Conservation (phyloP, 2,113 vertebrate species). For the Zapus hudsonius region DNA sequence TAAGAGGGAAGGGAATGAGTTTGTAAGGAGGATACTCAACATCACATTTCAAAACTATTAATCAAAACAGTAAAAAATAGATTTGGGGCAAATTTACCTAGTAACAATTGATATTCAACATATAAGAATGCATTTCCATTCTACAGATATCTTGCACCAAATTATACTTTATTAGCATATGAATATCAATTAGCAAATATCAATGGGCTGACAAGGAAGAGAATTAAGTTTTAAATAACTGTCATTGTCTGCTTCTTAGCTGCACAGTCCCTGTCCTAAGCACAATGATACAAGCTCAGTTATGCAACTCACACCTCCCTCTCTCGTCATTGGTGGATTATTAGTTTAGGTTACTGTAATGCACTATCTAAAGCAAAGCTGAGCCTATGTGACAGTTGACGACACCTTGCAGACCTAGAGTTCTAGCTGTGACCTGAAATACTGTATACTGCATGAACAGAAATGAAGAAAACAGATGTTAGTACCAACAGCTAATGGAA, state of each 20-base stretch:
- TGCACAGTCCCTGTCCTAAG: background rate
- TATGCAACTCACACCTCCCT: background rate
- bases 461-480: background rate
- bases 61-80: background rate
- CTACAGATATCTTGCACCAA: background rate
- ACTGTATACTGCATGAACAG: slow-evolving; percentile 16
- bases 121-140: background rate
- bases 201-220: background rate
- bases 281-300: background rate
- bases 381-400: background rate
- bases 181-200: background rate
- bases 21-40: background rate
- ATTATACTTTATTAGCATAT: background rate
- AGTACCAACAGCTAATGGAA: slow-evolving; percentile 38
- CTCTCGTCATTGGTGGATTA: background rate
- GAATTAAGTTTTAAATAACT: background rate
- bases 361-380: background rate
- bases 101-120: background rate
- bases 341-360: background rate
- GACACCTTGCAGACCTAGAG: background rate
- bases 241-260: background rate
- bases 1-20: background rate
- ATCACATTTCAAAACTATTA: slow-evolving; percentile 7
- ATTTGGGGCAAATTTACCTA: background rate
- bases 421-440: background rate